Base-by-base conservation (phyloP, 2,888 invertebrate species). In the Scaptodrosophila latifasciaeformis region DNA sequence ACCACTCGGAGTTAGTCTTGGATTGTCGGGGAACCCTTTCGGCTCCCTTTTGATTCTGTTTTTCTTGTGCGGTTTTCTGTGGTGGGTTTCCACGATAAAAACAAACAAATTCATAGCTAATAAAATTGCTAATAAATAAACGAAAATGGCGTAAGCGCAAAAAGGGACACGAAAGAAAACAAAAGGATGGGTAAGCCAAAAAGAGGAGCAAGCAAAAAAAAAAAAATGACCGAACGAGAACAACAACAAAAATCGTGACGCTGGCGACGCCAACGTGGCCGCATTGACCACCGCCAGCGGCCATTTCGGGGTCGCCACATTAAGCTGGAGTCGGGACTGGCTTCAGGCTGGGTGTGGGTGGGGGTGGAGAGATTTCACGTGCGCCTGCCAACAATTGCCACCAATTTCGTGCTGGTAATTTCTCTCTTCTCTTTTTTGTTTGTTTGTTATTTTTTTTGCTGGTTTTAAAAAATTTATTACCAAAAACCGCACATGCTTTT, bases 111-210 rank as follows among this genome's bases (percentile, higher is more conserved):
- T 76, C 75, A 76, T 77, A 76, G 75, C 75, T 76, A 76, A 76
- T 76, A 76, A 76, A 76, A 76, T 76, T 78, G 78, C 75, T 80
- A 76, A 76, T 76, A 76, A 76, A 76, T 76, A 75, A 75, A 77
- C 81, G 75, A 74, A 81, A 74, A 74, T 74, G 81, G 79, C 81
- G 71, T 79, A 79, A 79, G 63, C 80, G 70, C 74, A 80, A 80
- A 74, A 74, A 74, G 79, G 81, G 68, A 80, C 81, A 74, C 64
- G 54, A 57, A 62, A 71, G 57, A 67, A 72, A 74, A 74, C 78
- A 74, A 81, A n/a, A 81, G 72, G 67, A 70, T 70, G 75, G 70
- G 59, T 81, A 80, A 54, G 59, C 45, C 49, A 55, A 34, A 46
- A 48, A 40, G 21, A 10, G 19, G 24, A 19, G 21, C 48, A 60